phyloP scores from a whole-genome alignment of 1,140 invertebrate species.

The Helicoverpa armigera region DNA sequence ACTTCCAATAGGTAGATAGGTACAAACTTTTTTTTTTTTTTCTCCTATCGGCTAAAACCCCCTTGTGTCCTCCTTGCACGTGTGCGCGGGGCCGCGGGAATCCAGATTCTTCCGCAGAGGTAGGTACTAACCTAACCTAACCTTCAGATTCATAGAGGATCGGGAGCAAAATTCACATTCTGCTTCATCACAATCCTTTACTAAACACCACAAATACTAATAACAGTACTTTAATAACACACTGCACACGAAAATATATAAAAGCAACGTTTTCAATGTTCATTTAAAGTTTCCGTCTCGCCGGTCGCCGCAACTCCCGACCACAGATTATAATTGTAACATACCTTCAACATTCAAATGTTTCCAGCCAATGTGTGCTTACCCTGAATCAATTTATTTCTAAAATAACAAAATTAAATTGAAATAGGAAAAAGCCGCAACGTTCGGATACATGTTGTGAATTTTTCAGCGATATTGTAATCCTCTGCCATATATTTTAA shows the following conservation, averaged over 20 bases:
- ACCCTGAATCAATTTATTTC: not conserved
- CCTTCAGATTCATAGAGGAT: no score
- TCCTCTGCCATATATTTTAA: no score
- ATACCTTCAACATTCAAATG: slow-evolving; percentile 13
- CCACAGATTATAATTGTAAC: slow-evolving; percentile 51
- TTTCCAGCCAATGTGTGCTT: slow-evolving; percentile 16
- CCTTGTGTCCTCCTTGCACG: no score
- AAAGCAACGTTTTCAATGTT: slow-evolving; percentile 54
- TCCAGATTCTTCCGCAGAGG: no score
- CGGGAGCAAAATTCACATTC: no score
- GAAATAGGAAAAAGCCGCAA: not conserved
- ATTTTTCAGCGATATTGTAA: no score
- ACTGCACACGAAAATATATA: slow-evolving; percentile 58
- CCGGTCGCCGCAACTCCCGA: slow-evolving; percentile 32
- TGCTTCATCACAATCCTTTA: not conserved
- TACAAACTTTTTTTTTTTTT: no score
- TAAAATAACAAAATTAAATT: not conserved
- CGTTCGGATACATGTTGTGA: not conserved
- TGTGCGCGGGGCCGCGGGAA: no score
- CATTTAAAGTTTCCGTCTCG: slow-evolving; percentile 60
- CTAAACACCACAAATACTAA: slow-evolving; percentile 32
- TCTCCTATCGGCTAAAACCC: no score
- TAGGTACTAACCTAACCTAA: no score
- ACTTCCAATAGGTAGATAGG: no score
- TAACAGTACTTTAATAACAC: slow-evolving; percentile 34